Conservation (phyloP, 2,888 invertebrate species). For the Prosapia bicincta region DNA sequence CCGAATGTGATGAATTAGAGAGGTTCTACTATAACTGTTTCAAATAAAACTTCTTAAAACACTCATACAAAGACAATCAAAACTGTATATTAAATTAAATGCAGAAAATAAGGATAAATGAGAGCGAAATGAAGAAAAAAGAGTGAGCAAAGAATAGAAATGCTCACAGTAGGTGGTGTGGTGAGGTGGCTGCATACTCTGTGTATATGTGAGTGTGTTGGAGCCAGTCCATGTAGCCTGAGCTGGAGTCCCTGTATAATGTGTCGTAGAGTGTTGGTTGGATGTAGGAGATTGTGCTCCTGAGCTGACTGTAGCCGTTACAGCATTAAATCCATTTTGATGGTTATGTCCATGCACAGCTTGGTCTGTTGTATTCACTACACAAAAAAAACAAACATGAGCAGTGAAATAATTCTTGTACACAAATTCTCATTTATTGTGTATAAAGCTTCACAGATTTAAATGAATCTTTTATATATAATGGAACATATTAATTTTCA, state of each 20-base stretch:
- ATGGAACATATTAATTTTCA: too few species aligned
- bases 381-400: not conserved
- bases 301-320: slow-evolving; percentile 8
- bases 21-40: too few species aligned
- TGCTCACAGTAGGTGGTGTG: slow-evolving; percentile 60
- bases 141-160: slow-evolving; percentile 7
- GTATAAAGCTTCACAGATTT: too few species aligned
- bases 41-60: too few species aligned
- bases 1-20: too few species aligned
- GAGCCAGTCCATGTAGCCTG: slow-evolving; percentile 38
- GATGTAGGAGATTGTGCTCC: slow-evolving; percentile 44
- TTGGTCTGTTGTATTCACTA: slow-evolving; percentile 14
- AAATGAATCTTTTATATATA: too few species aligned
- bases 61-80: too few species aligned
- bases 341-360: slow-evolving; percentile 30
- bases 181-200: slow-evolving; percentile 77
- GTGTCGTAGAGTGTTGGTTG: slow-evolving; percentile 9
- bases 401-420: too few species aligned
- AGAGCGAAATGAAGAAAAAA: not conserved
- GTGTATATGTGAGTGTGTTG: slow-evolving; percentile 89
- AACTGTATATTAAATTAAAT: too few species aligned
- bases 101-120: too few species aligned
- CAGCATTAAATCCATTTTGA: slow-evolving; percentile 32
- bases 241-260: slow-evolving; percentile 7
- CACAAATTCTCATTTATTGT: too few species aligned